phyloP scores from a whole-genome alignment of 2,113 vertebrate species.

The Actenoides lindsayi region DNA sequence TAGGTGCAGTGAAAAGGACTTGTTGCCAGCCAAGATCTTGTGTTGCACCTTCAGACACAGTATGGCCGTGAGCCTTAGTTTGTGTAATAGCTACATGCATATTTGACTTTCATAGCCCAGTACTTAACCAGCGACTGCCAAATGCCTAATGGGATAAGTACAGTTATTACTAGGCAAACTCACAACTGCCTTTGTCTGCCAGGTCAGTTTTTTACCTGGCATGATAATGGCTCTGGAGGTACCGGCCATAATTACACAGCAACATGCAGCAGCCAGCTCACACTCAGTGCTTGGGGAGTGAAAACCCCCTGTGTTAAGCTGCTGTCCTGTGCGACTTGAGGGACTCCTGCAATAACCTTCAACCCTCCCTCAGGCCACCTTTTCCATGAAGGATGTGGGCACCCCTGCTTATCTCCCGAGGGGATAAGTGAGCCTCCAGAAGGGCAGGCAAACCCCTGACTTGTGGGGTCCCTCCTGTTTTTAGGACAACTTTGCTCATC shows the following conservation, averaged over 20 bases:
- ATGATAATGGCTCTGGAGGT: neutral
- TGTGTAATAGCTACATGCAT: fast-evolving
- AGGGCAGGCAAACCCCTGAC: fast-evolving
- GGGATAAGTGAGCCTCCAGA: neutral
- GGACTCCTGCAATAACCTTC: neutral
- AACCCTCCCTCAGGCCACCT: fast-evolving
- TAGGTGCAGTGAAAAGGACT: neutral
- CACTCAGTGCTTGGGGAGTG: neutral
- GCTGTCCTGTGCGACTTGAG: neutral
- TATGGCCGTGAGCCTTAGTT: neutral
- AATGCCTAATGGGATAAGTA: neutral
- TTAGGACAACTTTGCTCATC: neutral
- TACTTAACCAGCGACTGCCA: neutral
- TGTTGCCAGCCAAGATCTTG: neutral
- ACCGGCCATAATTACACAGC: neutral
- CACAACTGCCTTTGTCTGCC: neutral
- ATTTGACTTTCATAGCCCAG: neutral
- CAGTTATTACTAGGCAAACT: neutral
- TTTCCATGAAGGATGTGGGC: neutral
- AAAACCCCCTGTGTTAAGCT: neutral
- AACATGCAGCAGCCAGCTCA: neutral
- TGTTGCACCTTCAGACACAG: neutral
- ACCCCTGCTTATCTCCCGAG: neutral
- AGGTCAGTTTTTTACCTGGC: neutral
- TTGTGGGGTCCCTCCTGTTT: neutral